Evolutionary conservation across 2,888 invertebrate species (phyloP).

Genomic region (Isotomurus palustris): DNA sequence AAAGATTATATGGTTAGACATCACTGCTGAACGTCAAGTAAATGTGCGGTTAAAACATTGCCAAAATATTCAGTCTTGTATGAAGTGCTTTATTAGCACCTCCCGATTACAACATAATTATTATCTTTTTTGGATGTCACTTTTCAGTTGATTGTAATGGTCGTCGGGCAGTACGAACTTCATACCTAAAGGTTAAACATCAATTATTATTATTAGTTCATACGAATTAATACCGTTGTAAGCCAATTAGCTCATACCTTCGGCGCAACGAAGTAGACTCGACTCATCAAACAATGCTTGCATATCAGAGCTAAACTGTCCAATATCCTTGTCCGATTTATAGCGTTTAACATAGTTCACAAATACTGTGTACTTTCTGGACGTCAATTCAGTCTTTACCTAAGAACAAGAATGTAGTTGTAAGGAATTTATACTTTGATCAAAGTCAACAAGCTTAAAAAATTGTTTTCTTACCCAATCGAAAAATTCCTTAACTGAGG

Average conservation of each 20-base stretch:
- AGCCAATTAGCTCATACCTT: background rate
- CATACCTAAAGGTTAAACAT: background rate
- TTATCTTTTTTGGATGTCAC: no score
- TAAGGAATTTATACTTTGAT: background rate
- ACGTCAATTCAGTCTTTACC: constrained; percentile 1
- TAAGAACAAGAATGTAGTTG: background rate
- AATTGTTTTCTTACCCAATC: background rate
- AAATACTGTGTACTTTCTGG: background rate
- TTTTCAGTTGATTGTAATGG: no score
- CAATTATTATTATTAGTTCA: background rate
- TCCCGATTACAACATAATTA: no score
- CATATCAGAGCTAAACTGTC: background rate
- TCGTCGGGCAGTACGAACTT: background rate
- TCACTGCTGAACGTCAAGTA: no score
- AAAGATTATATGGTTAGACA: no score
- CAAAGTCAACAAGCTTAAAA: background rate
- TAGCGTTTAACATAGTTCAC: background rate
- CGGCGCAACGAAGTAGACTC: background rate
- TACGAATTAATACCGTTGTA: background rate
- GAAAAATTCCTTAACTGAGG: background rate
- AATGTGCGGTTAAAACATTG: no score
- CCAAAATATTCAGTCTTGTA: no score
- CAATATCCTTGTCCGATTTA: constrained; percentile 1
- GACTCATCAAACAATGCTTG: background rate
- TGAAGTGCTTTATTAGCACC: no score